These are phyloP conservation scores for Ranitomeya imitator DNA, from an alignment of 2,113 vertebrate genomes.

Conservation along the genomic window DNA sequence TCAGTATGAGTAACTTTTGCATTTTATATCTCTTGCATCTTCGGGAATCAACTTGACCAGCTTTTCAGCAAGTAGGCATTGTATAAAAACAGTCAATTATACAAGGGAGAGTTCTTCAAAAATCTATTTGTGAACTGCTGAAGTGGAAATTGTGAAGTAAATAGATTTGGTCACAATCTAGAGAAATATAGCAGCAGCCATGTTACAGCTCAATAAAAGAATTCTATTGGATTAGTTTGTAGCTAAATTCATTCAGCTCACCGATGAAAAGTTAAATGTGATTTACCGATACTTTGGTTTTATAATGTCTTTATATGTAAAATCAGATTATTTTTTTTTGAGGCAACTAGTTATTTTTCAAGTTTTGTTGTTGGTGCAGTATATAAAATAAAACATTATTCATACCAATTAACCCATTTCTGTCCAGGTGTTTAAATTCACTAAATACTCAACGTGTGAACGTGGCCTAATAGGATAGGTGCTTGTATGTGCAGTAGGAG, in stretches of 20 bases:
- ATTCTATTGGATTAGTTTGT: neutral
- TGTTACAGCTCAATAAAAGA: neutral
- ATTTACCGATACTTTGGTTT: neutral
- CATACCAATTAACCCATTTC: too few relatives aligned
- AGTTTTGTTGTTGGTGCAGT: neutral
- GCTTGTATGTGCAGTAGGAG: too few relatives aligned
- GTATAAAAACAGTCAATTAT: conserved; percentile 12
- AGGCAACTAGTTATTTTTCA: neutral
- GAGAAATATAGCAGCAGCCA: neutral
- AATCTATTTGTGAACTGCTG: conserved; percentile 40
- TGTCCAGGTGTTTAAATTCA: too few relatives aligned
- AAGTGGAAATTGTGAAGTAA: conserved; percentile 44
- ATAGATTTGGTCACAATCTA: neutral
- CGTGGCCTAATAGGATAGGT: too few relatives aligned
- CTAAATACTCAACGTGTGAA: too few relatives aligned
- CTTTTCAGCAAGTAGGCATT: conserved; percentile 13
- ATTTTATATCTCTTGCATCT: neutral
- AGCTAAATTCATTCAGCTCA: neutral
- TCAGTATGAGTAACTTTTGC: neutral
- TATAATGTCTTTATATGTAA: neutral
- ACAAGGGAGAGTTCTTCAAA: conserved; percentile 7
- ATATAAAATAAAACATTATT: neutral
- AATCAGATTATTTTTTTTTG: neutral
- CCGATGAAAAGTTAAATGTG: neutral
- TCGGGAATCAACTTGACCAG: neutral